These are phyloP conservation scores for Odocoileus virginianus DNA, from an alignment of 2,113 vertebrate species.

Conservation along the genomic window DNA sequence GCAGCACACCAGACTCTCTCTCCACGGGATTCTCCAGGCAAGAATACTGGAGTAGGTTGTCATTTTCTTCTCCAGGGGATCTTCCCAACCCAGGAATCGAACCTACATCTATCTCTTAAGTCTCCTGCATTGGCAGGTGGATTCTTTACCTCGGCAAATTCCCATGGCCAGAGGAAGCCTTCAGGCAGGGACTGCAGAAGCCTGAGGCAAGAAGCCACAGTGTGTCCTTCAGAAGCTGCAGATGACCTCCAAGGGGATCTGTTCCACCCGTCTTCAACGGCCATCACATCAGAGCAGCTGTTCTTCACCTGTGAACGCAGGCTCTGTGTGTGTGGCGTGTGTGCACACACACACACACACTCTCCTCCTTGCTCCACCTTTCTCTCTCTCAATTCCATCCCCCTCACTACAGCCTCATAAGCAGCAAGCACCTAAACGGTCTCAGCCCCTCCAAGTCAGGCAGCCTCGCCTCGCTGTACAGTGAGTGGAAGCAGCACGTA, in stretches of 20 bases:
- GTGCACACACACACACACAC: background rate
- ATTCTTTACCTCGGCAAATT: background rate
- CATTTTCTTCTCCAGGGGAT: background rate
- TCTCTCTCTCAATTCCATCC: background rate
- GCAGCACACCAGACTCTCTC: background rate
- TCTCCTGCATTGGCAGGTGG: background rate
- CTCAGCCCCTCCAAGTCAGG: background rate
- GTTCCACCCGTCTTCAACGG: background rate
- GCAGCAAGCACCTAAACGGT: background rate
- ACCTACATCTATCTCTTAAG: background rate
- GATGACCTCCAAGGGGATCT: background rate
- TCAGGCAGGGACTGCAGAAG: background rate
- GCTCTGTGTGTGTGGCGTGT: background rate
- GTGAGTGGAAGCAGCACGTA: background rate
- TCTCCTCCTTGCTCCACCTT: background rate
- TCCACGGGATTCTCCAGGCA: background rate
- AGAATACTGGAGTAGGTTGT: background rate
- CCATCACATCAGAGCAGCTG: too few species aligned
- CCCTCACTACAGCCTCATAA: background rate
- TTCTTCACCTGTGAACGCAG: background rate
- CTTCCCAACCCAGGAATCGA: background rate
- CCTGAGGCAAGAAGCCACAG: background rate
- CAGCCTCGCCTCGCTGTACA: background rate
- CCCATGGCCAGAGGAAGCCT: background rate
- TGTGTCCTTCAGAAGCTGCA: background rate